A percentile compares a stretch with the other conserved stretches of the same genome.
Evolutionary conservation across 2,797 vertebrate genomes (phyloP).

Genomic region (Anabas testudineus): DNA sequence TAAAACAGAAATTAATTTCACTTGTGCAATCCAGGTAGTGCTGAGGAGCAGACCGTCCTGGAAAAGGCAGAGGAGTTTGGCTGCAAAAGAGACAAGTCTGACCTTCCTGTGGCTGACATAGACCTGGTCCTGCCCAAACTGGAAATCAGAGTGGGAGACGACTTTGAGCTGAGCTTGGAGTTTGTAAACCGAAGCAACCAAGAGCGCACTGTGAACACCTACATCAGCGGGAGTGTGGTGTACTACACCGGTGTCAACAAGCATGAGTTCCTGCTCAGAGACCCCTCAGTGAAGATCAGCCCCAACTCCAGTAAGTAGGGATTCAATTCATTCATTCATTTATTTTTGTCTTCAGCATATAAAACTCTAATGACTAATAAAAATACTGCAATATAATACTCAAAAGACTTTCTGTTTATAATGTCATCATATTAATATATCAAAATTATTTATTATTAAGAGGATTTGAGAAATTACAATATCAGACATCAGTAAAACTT

Average conservation of each 20-base stretch:
- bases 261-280: slow-evolving; percentile 87
- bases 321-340: too few species aligned
- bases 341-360: too few species aligned
- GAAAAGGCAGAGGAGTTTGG: slow-evolving; percentile 92
- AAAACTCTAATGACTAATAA: too few species aligned
- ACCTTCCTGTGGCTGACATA: slow-evolving; percentile 77
- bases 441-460: too few species aligned
- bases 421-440: too few species aligned
- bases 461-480: too few species aligned
- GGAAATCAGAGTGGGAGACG: slow-evolving; percentile 86
- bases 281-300: slow-evolving; percentile 79
- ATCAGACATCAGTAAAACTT: too few species aligned
- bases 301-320: slow-evolving; percentile 90
- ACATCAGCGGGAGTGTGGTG: slow-evolving; percentile 89
- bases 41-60: slow-evolving; percentile 90
- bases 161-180: slow-evolving; percentile 88
- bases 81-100: slow-evolving; percentile 78
- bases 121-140: slow-evolving; percentile 86
- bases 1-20: too few species aligned
- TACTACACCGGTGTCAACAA: slow-evolving; percentile 94
- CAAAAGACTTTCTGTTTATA: too few species aligned
- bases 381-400: too few species aligned
- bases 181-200: slow-evolving; percentile 86
- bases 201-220: slow-evolving; percentile 79
- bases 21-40: slow-evolving; percentile 79